Base-by-base conservation (phyloP, 2,888 invertebrate genomes). In the Watsonalla binaria region DNA sequence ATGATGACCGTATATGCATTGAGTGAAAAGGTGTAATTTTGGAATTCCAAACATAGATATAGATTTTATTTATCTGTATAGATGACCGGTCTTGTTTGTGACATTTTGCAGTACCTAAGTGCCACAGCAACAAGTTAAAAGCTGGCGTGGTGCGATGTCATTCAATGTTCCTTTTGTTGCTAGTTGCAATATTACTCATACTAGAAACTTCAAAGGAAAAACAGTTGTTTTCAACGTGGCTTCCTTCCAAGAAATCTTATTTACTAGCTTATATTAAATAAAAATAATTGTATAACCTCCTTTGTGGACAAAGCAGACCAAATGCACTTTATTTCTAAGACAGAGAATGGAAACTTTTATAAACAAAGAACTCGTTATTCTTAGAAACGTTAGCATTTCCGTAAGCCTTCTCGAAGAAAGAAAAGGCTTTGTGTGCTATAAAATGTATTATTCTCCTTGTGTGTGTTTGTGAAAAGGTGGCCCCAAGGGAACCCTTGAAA, bases 391-490 rank as follows among this genome's bases (percentile, higher is more conserved):
- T 37, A 47, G 37, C 7, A 14, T 8, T 48, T 39, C 15, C 9
- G 37, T 14, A 48, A 48, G 35, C 13, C 35, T 35, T 11, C 35
- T 48, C 35, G 15, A 13, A 46, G 24, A 37, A 49, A 49, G 35
- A 13, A 34, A 49, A 49, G 14, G 14, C 9, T 37, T 49, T 49
- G 49, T 39, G 9, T 11, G 5, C 39, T 13, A 33, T 49, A 37
- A 42, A 49, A 49, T 39, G 49, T 37, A 37, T 56, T 57, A 57
- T 59, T 56, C 56, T 59, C 60, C 59, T 15, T 51, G 51, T 50
- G 59, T 56, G 54, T 58, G 47, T 55, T 61, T 56, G 56, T 56
- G 66, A 64, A 66, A 61, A 61, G 55, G 53, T 39, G 53, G 59
- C 60, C 68, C 52, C 62, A 8, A 6, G 63, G 45, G 66, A 14